phyloP scores from a whole-genome alignment of 2,888 invertebrate species.

The Tenthredo distinguenda region DNA sequence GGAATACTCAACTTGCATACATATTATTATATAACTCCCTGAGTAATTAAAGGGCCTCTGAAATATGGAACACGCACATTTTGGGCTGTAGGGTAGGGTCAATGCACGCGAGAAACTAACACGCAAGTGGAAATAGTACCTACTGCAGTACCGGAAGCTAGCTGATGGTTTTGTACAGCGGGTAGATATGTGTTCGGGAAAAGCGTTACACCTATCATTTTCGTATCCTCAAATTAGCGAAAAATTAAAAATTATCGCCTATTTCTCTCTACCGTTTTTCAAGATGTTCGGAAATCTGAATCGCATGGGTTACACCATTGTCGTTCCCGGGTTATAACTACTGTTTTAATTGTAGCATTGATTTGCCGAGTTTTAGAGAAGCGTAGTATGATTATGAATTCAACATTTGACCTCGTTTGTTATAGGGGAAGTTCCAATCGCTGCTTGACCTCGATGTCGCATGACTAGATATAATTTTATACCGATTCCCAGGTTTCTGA shows the following conservation, averaged over 20 bases:
- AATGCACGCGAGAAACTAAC: slow-evolving; percentile 23
- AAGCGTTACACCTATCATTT: not conserved
- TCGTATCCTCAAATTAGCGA: not conserved
- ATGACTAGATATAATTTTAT: slow-evolving; percentile 9
- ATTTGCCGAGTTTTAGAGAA: not conserved
- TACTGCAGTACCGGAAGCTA: not conserved
- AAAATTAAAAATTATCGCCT: not conserved
- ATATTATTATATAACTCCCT: slow-evolving; percentile 1
- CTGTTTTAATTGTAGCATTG: not conserved
- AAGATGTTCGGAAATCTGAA: not conserved
- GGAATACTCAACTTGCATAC: not conserved
- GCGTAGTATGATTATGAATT: not conserved
- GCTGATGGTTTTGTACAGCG: not conserved
- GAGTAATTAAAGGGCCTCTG: slow-evolving; percentile 39
- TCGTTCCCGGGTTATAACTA: not conserved
- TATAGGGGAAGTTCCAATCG: slow-evolving; percentile 21
- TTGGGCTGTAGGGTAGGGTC: slow-evolving; percentile 25
- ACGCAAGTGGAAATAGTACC: slow-evolving; percentile 27
- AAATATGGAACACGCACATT: slow-evolving; percentile 26
- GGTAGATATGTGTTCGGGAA: not conserved
- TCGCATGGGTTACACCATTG: not conserved
- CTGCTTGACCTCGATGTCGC: slow-evolving; percentile 27
- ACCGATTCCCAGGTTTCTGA: not conserved
- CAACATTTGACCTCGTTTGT: slow-evolving; percentile 31
- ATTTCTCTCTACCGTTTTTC: no score